Evolutionary conservation across 2,797 vertebrate species (phyloP).

Genomic region (Semaprochilodus insignis): DNA sequence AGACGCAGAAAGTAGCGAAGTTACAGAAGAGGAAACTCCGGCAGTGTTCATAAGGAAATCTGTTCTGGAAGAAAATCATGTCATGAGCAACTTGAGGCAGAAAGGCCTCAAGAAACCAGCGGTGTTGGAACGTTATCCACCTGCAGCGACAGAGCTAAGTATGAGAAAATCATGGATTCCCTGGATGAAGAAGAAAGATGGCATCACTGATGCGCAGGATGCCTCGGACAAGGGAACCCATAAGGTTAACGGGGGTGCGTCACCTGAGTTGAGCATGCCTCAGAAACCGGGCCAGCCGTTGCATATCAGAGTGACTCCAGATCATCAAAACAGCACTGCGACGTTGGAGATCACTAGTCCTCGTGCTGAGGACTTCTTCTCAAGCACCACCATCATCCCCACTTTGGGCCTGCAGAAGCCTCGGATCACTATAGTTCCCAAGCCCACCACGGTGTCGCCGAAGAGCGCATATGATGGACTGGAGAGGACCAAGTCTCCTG

Average conservation of each 20-base stretch:
- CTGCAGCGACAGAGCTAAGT: conserved; percentile 83
- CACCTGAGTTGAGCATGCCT: conserved; percentile 80
- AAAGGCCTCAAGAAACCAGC: conserved; percentile 85
- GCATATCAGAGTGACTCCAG: conserved; percentile 93
- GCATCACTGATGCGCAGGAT: conserved; percentile 66
- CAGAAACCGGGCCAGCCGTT: conserved; percentile 89
- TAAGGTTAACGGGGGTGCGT: conserved; percentile 66
- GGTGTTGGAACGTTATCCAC: conserved; percentile 91
- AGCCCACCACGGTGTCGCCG: conserved; percentile 76
- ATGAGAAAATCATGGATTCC: conserved; percentile 89
- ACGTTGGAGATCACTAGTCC: conserved; percentile 96
- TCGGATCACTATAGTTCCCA: conserved; percentile 93
- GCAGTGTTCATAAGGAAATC: conserved; percentile 95
- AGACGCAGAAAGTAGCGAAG: conserved; percentile 74
- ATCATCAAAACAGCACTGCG: conserved; percentile 89
- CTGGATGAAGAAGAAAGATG: conserved; percentile 91
- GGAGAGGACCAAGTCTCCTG: conserved; percentile 87
- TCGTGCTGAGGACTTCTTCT: conserved; percentile 92
- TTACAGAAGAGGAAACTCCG: conserved; percentile 87
- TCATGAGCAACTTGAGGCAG: conserved; percentile 94
- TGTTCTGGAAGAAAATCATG: conserved; percentile 93
- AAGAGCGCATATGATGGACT: conserved; percentile 75
- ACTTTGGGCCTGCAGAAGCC: conserved; percentile 93
- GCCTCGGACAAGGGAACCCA: conserved; percentile 71
- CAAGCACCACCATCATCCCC: conserved; percentile 93